Evolutionary conservation across 2,797 vertebrate genomes (phyloP).

Genomic region (Fistularia commersonii): DNA sequence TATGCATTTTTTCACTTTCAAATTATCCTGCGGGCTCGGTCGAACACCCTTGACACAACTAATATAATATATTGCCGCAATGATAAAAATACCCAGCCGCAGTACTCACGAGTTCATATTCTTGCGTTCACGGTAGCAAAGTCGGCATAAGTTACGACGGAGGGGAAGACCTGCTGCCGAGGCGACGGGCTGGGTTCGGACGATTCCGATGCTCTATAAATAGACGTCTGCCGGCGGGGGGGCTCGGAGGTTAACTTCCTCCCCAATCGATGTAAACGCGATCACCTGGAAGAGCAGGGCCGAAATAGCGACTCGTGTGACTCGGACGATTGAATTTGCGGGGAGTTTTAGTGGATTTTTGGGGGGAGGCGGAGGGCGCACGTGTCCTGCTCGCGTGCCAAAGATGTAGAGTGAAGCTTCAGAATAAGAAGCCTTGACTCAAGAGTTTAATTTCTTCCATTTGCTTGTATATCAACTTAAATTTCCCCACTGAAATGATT

Average conservation of each 20-base stretch:
- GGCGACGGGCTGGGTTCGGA: neutral
- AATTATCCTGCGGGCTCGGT: no score
- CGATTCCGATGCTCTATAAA: slow-evolving; percentile 29
- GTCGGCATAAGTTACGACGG: neutral
- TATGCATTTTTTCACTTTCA: no score
- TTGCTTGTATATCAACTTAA: no score
- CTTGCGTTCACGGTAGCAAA: no score
- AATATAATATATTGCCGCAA: no score
- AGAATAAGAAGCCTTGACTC: neutral
- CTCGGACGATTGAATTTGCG: slow-evolving; percentile 19
- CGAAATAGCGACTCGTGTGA: slow-evolving; percentile 13
- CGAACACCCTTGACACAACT: no score
- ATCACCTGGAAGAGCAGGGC: slow-evolving; percentile 30
- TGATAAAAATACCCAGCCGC: no score
- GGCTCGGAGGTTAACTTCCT: slow-evolving; percentile 26
- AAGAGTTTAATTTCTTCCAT: no score
- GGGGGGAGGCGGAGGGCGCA: no score
- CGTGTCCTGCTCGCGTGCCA: neutral
- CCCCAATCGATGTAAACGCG: slow-evolving; percentile 44
- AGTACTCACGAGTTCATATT: no score
- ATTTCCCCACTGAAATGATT: no score
- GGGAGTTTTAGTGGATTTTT: slow-evolving; percentile 6
- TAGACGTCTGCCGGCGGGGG: slow-evolving; percentile 13
- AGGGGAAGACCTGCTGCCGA: neutral
- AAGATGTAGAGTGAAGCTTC: neutral